These are phyloP conservation scores for Acyrthosiphon pisum DNA, from an alignment of 1,140 invertebrate genomes.

Conservation along the genomic window DNA sequence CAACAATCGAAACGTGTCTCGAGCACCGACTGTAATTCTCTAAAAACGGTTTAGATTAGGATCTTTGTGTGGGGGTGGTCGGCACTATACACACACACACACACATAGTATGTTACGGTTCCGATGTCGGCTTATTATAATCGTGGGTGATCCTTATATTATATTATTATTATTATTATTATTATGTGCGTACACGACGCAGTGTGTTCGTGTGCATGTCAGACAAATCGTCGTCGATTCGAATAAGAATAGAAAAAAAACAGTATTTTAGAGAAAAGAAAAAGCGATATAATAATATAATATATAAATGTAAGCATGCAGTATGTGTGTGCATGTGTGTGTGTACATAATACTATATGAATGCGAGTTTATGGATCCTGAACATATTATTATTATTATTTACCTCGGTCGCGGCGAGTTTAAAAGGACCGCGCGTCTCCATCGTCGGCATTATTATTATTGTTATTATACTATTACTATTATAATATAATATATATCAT, in stretches of 20 bases:
- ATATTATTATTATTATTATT: not conserved
- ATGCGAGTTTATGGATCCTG: slow-evolving; percentile 32
- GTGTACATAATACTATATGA: not conserved
- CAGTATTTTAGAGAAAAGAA: slow-evolving; percentile 17
- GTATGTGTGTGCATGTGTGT: not conserved
- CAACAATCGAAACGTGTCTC: slow-evolving; percentile 51
- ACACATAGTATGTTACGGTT: not conserved
- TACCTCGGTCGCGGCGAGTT: not conserved
- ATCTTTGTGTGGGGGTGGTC: slow-evolving; percentile 39
- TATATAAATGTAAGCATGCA: not conserved
- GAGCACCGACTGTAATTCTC: slow-evolving; percentile 29
- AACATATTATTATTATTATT: slow-evolving; percentile 23
- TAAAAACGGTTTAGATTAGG: slow-evolving; percentile 55
- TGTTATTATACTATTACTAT: not conserved
- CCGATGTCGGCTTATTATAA: slow-evolving; percentile 11
- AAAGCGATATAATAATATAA: not conserved
- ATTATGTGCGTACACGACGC: not conserved
- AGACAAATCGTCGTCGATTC: slow-evolving; percentile 39
- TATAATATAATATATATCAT: not conserved
- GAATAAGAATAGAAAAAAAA: not conserved
- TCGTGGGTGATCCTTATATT: slow-evolving; percentile 50
- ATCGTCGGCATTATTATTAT: not conserved
- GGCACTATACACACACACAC: not conserved
- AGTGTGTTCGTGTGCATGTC: slow-evolving; percentile 15
- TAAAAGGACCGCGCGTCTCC: slow-evolving; percentile 1